Base-by-base conservation (phyloP, 2,888 invertebrate species). In the Rotaria socialis region DNA sequence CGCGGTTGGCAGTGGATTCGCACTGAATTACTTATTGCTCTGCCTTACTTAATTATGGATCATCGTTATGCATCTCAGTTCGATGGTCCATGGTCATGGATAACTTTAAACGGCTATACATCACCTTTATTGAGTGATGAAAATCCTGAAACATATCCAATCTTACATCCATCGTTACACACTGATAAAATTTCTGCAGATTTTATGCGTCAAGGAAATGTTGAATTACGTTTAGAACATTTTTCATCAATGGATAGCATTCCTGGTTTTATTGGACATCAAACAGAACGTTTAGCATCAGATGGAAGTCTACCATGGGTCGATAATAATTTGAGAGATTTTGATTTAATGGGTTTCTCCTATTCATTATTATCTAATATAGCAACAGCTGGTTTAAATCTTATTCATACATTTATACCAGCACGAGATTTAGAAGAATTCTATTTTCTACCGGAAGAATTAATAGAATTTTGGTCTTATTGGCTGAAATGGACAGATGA, bases 121-220 rank as follows among this genome's bases (percentile, higher is more conserved):
- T 35, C 67, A 19, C 67, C 67, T 16, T 35, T 67, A 7, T 41
- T 67, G 19, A 67, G 35, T 35, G 67, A 67, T 67, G 67, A 67
- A 35, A 67, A 67, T 67, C 67, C 67, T 1, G 67, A 67, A 67
- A 67, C 67, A 67, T 67, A 67, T 67, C 67, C 67, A 41, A 67
- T 67, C 6, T 19, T 67, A 41, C 35, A 67, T 35, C 67, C 67
- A 67, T 67, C 67, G 0, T 67, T 67, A 41, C 67, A 67, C n/a
- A 35, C 67, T 1, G 67, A 67, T 41, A 67, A 67, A 67, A 67
- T 67, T 2, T 67, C 67, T 3, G 67, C 67, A 19, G 67, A 67
- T 67, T 41, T 67, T 67, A 41, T 67, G 67, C 67, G 67, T 35
- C 67, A 41, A 67, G 35, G 35, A 19, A 67, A 67, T 41, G 19